Conservation (phyloP, 2,113 vertebrate species). For the Grus americana region DNA sequence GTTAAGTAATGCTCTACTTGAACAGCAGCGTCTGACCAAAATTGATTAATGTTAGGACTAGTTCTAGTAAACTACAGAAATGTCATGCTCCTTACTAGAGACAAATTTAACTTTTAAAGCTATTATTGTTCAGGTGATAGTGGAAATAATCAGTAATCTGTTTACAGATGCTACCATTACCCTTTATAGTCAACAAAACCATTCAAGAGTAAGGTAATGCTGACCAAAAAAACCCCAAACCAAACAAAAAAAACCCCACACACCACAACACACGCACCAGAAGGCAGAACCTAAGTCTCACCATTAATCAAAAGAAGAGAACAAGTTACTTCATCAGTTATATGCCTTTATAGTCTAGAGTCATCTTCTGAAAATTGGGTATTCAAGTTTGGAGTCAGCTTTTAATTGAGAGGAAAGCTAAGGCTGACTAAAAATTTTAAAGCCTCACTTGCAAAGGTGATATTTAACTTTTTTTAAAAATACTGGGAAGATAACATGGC, state of each 20-base stretch:
- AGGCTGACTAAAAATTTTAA: not conserved
- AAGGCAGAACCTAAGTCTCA: not conserved
- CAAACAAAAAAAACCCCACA: fast-evolving
- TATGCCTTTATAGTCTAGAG: not conserved
- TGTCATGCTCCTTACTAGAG: not conserved
- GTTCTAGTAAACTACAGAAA: not conserved
- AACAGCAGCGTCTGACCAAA: not conserved
- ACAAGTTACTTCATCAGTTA: not conserved
- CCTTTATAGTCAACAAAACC: not conserved
- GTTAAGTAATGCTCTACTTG: not conserved
- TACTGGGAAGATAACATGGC: not conserved
- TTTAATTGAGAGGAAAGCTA: not conserved
- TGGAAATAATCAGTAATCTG: not conserved
- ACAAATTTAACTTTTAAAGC: not conserved
- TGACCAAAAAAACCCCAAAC: no score
- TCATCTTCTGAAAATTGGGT: not conserved
- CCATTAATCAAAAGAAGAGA: not conserved
- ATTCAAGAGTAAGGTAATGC: not conserved
- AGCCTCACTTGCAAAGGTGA: not conserved
- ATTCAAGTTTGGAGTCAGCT: not conserved
- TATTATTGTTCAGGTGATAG: not conserved
- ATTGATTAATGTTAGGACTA: not conserved
- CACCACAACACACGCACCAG: not conserved
- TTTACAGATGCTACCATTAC: not conserved
- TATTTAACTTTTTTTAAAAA: not conserved